Evolutionary conservation across 2,888 invertebrate species (phyloP).

Genomic region (Leptinotarsa juncta): DNA sequence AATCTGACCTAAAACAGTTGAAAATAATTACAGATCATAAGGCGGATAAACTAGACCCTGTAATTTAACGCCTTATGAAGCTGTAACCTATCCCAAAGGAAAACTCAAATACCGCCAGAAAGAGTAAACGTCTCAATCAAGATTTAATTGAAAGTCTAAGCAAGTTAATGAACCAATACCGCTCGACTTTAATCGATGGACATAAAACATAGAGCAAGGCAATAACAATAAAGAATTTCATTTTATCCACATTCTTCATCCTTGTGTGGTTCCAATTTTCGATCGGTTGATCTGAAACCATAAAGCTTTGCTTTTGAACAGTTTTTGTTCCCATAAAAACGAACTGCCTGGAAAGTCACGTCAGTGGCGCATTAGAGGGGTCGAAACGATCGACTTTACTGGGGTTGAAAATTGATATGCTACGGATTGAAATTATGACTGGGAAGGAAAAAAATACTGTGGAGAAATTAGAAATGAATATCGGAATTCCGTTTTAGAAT

Average conservation of each 20-base stretch:
- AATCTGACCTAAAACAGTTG: too few relatives aligned
- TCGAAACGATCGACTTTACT: constrained; percentile 15
- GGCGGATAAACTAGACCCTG: not conserved
- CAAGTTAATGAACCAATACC: constrained; percentile 46
- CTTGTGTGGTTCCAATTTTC: constrained; percentile 49
- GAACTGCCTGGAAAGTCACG: constrained; percentile 45
- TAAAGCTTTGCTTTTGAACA: constrained; percentile 44
- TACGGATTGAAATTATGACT: constrained; percentile 8
- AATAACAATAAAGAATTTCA: constrained; percentile 50
- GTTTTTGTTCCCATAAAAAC: constrained; percentile 46
- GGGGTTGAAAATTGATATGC: constrained; percentile 16
- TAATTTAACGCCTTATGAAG: not conserved
- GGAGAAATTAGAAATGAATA: not conserved
- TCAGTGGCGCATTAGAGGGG: constrained; percentile 29
- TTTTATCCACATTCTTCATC: constrained; percentile 49
- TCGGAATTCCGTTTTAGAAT: too few relatives aligned
- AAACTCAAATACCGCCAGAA: constrained; percentile 2
- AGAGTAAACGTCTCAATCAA: constrained; percentile 48
- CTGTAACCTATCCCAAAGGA: not conserved
- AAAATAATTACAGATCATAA: not conserved
- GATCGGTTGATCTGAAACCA: constrained; percentile 34
- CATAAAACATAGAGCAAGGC: constrained; percentile 37
- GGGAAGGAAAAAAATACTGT: not conserved
- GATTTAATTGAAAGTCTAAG: constrained; percentile 47
- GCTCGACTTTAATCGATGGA: constrained; percentile 41